Base-by-base conservation (phyloP, 2,113 vertebrate genomes). In the Sylvia atricapilla region DNA sequence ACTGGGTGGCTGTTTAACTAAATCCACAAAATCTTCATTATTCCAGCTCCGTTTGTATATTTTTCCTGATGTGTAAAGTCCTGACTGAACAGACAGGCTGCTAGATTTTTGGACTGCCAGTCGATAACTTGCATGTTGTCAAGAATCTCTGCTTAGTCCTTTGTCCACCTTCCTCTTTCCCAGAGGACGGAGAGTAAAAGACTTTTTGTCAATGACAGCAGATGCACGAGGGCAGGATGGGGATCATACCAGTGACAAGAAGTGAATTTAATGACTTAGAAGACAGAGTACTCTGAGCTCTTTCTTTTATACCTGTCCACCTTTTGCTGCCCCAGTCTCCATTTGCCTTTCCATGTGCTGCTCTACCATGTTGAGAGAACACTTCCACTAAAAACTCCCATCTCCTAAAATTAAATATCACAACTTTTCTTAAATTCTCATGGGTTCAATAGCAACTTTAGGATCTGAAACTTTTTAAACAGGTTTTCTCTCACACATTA, bases 341-440 rank as follows among this genome's bases (percentile, higher is more conserved):
- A 3, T 43, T 56, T 46, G 25, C 63, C 24, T 76, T 67, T 77
- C 47, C 41, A 3, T 2, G 13, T 67, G 58, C 37, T 64, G 31
- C 46, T 50, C 19, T 13, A 7, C 10, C 0, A 0, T 56, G 43
- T 46, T 35, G 52, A 56, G 72, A 33, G 28, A 44, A 13, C 17
- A 8, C 6, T 78, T 84, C 21, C 1, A 2, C 46, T 25, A 8
- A 39, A 70, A 81, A 7, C 17, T 56, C 43, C 13, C 22, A 5
- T 44, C 44, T 81, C 56, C 30, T 35, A 13, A 3, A 13, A 9
- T 46, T 24, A 2, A 0, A 5, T 25, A 18, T 19, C 50, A 25
- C 22, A 64, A 53, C 13, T 86, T 59, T 56, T 67, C 75, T 41
- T 77, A 68, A 89, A 49, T 49, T 39, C 27, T 37, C 22, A 19